phyloP scores from a whole-genome alignment of 2,797 vertebrate genomes.

The Salmo trutta region DNA sequence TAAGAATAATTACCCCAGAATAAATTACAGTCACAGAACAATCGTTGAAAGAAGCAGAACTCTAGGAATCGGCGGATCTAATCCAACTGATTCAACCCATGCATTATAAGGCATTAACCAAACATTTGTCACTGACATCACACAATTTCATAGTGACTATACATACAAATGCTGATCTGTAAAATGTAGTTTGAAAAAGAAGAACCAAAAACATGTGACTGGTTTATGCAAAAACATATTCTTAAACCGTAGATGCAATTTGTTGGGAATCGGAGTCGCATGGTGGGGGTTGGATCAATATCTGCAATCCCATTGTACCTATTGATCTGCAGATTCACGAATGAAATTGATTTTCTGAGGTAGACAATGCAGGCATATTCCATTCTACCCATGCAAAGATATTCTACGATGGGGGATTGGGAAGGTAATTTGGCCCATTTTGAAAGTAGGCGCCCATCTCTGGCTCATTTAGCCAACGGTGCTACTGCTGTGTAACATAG shows the following conservation, averaged over 20 bases:
- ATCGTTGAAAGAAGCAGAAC: constrained; percentile 67
- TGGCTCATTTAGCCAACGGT: constrained; percentile 53
- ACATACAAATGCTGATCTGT: constrained; percentile 71
- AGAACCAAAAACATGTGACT: constrained; percentile 14
- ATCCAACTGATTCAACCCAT: constrained; percentile 71
- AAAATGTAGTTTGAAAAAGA: constrained; percentile 35
- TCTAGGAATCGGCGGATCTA: constrained; percentile 60
- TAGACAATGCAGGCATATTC: constrained; percentile 83
- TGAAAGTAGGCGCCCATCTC: constrained; percentile 53
- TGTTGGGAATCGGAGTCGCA: constrained; percentile 63
- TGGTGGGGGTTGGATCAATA: constrained; percentile 55
- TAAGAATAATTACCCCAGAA: constrained; percentile 64
- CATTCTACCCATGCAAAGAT: constrained; percentile 74
- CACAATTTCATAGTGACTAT: constrained; percentile 70
- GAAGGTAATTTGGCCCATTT: constrained; percentile 69
- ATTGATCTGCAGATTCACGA: constrained; percentile 76
- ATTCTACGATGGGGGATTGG: constrained; percentile 51
- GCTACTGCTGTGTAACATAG: constrained; percentile 33
- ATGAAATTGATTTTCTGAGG: constrained; percentile 83
- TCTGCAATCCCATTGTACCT: constrained; percentile 79
- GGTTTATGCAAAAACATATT: constrained; percentile 39
- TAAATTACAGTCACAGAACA: constrained; percentile 82
- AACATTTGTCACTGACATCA: constrained; percentile 76
- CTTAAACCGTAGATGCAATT: constrained; percentile 59
- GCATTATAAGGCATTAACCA: constrained; percentile 80